Base-by-base conservation (phyloP, 92 coral and sea anemone genomes). In the Chrysogorgia sp. region DNA sequence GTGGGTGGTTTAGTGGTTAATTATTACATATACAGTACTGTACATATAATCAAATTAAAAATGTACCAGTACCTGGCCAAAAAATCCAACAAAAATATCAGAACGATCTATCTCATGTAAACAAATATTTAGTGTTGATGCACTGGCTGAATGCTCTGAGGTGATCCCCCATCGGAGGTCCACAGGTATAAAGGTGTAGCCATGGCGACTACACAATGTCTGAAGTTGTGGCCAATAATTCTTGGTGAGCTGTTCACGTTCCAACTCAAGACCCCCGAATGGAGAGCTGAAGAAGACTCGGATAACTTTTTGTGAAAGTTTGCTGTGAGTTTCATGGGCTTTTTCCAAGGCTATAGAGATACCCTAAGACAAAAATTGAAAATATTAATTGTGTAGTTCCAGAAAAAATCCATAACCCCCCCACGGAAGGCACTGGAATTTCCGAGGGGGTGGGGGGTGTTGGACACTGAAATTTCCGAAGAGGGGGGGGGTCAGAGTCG, bases 51-150 rank as follows among this genome's bases (percentile, higher is more conserved):
- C n/a, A n/a, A n/a, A n/a, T n/a, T n/a, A n/a, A n/a, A n/a, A n/a
- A n/a, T n/a, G n/a, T n/a, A n/a, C n/a, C n/a, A n/a, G n/a, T 72
- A 92, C 97, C 96, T 92, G 97, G 57, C 97, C 97, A 81, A 92
- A 92, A 86, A 92, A 92, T 5, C 97, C 97, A 20, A 92, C 97
- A 24, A 92, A 90, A 91, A 92, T 90, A 57, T 92, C 96, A 28
- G 97, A 92, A 25, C 96, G 82, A 75, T 92, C 97, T 92, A 92
- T 92, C 53, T 92, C 97, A 43, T 90, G 88, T 0, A 92, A 82
- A 55, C 97, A 92, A 26, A 92, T 88, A 34, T 90, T 90, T 63
- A 92, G 90, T 2, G 97, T 92, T 3, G 94, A 90, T 10, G 97
- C 97, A 49, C 91, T 92, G 1, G 96, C 88, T 2, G 97, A 92